Percentiles rank a stretch among this genome's conserved stretches.
phyloP scores from a whole-genome alignment of 2,797 vertebrate species.

The Oreochromis mossambicus region DNA sequence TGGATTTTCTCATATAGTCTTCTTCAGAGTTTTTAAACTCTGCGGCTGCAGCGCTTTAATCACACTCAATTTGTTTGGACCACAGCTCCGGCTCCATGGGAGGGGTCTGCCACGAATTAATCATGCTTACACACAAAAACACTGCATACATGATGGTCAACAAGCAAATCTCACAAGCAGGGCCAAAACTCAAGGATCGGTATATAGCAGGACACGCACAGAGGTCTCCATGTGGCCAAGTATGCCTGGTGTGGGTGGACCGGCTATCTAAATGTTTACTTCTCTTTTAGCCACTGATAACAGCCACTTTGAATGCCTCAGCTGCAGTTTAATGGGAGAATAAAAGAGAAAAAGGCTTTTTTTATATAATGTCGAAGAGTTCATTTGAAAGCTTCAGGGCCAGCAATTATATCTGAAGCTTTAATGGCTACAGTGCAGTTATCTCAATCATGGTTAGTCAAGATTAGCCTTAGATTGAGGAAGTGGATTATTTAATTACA shows the following conservation, averaged over 20 bases:
- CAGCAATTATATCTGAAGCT: background rate
- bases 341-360: background rate
- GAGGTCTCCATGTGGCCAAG: constrained; percentile 9
- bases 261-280: constrained; percentile 49
- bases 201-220: constrained; percentile 5
- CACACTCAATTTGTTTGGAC: constrained; percentile 8
- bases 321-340: background rate
- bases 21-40: constrained; percentile 1
- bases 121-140: constrained; percentile 21
- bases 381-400: background rate
- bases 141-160: constrained; percentile 39
- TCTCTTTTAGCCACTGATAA: constrained; percentile 4
- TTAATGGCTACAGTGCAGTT: background rate
- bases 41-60: constrained; percentile 4
- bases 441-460: background rate
- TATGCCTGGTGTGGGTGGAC: constrained; percentile 29
- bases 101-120: constrained; percentile 23
- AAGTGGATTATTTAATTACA: background rate
- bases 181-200: constrained; percentile 18
- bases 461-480: background rate
- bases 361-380: background rate
- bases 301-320: background rate
- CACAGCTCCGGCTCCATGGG: background rate
- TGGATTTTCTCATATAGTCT: background rate
- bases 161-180: constrained; percentile 17